phyloP scores from a whole-genome alignment of 2,113 vertebrate species.

The Percopsis transmontana region DNA sequence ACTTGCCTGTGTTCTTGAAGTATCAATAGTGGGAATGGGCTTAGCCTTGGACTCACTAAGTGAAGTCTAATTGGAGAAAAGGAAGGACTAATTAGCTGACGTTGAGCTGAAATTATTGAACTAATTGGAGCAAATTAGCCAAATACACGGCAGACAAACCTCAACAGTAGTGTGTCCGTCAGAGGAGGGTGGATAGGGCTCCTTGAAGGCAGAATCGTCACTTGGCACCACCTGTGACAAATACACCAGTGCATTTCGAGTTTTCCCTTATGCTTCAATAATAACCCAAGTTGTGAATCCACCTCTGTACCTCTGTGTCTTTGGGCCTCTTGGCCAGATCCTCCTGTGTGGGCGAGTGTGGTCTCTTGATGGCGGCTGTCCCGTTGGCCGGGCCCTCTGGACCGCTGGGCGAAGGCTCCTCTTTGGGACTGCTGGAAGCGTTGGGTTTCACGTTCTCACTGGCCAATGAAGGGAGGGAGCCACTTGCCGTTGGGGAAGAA shows the following conservation, averaged over 20 bases:
- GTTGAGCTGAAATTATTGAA: background rate
- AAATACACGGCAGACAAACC: background rate
- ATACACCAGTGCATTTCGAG: background rate
- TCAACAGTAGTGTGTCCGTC: constrained; percentile 58
- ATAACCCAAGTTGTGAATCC: background rate
- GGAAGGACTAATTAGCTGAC: background rate
- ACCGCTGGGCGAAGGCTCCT: constrained; percentile 75
- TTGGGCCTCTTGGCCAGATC: constrained; percentile 79
- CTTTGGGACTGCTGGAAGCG: constrained; percentile 69
- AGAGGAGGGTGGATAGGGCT: constrained; percentile 72
- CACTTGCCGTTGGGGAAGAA: constrained; percentile 61
- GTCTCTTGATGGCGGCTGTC: constrained; percentile 76
- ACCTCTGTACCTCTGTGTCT: constrained; percentile 61
- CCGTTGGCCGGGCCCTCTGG: constrained; percentile 56
- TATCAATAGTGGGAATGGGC: constrained; percentile 86
- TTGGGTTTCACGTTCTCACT: constrained; percentile 72
- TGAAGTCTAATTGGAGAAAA: constrained; percentile 65
- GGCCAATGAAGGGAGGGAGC: constrained; percentile 71
- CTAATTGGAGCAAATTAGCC: background rate
- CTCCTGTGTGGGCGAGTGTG: constrained; percentile 76
- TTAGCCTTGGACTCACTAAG: constrained; percentile 77
- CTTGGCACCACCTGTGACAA: constrained; percentile 50
- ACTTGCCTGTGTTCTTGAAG: constrained; percentile 89
- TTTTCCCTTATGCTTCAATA: too few species aligned
- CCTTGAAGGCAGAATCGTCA: constrained; percentile 79